phyloP scores from a whole-genome alignment of 1,140 invertebrate species.

The Sarcophaga bullata region DNA sequence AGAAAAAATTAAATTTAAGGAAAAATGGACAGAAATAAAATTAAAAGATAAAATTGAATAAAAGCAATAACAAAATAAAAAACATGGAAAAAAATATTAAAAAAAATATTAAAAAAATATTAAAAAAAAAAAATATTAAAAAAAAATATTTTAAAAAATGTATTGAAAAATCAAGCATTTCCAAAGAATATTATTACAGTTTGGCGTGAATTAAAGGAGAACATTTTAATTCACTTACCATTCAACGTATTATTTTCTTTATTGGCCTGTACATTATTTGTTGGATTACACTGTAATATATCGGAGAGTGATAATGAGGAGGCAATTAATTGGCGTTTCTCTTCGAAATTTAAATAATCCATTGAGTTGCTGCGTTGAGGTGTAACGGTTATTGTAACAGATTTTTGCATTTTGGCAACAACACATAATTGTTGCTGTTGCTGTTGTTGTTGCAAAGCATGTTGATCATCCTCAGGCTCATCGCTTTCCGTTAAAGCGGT shows the following conservation, averaged over 20 bases:
- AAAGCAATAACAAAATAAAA: too few relatives aligned
- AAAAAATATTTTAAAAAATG: neutral
- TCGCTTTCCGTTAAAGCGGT: constrained; percentile 9
- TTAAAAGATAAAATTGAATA: too few relatives aligned
- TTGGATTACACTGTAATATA: constrained; percentile 78
- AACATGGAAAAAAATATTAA: neutral
- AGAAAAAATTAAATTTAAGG: too few relatives aligned
- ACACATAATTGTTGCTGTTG: constrained; percentile 59
- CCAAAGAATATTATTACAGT: neutral
- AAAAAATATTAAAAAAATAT: neutral
- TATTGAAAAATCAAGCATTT: neutral
- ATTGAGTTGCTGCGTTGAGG: constrained; percentile 84
- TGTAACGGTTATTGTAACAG: constrained; percentile 72
- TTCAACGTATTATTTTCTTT: constrained; percentile 41
- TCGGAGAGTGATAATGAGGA: constrained; percentile 87
- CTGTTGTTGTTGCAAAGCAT: constrained; percentile 48
- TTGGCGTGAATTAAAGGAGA: too few relatives aligned
- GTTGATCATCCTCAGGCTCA: constrained; percentile 45
- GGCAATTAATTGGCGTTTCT: constrained; percentile 88
- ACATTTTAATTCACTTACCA: constrained; percentile 42
- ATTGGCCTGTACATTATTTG: constrained; percentile 70
- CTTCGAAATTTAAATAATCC: constrained; percentile 90
- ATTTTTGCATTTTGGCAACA: constrained; percentile 68
- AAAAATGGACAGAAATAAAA: too few relatives aligned
- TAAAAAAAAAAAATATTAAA: constrained; percentile 10